A percentile compares a stretch with the other conserved stretches of the same genome.
These are phyloP conservation scores for Melozone crissalis DNA, from an alignment of 2,113 vertebrate genomes.

Conservation along the genomic window DNA sequence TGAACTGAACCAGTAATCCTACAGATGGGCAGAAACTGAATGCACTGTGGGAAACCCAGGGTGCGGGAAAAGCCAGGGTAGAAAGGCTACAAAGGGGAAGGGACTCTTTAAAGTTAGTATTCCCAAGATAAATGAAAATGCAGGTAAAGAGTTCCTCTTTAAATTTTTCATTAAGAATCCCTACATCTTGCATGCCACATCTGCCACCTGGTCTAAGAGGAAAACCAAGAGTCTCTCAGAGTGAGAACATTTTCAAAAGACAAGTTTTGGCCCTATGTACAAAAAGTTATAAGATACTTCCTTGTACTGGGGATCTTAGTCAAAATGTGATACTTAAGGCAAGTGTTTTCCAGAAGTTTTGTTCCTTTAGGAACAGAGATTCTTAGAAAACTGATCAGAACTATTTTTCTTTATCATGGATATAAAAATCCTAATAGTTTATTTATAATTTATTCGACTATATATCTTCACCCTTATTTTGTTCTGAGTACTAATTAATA, in stretches of 20 bases:
- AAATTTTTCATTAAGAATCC: background rate
- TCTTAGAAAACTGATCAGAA: background rate
- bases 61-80: rapidly evolving
- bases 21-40: background rate
- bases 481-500: background rate
- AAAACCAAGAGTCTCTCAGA: background rate
- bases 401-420: background rate
- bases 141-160: background rate
- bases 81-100: background rate
- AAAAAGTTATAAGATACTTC: background rate
- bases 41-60: background rate
- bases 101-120: background rate
- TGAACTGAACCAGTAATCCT: background rate
- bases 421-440: background rate
- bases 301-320: background rate
- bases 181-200: background rate
- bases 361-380: background rate
- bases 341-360: background rate
- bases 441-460: background rate
- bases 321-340: background rate
- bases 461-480: background rate
- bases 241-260: background rate
- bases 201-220: background rate
- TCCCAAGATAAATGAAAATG: background rate
- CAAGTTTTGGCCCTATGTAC: background rate